Evolutionary conservation across 2,888 invertebrate species (phyloP).

Genomic region (Melanargia galathea): DNA sequence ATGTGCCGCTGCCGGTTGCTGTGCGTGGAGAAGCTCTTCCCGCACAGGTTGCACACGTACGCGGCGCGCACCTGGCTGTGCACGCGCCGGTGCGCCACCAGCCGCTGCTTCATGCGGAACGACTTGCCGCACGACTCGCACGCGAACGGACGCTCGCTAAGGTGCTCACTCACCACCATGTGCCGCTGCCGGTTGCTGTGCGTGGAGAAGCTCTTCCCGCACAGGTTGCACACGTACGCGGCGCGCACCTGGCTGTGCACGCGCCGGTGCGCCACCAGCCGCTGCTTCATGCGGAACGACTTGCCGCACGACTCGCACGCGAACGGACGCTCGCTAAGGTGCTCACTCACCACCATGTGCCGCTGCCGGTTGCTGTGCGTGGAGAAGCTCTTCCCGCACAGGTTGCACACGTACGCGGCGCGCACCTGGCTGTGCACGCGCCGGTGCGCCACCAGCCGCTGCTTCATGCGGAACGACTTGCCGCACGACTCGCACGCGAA

Average conservation of each 20-base stretch:
- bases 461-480: conserved; percentile 69
- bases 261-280: conserved; percentile 64
- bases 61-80: conserved; percentile 57
- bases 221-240: conserved; percentile 59
- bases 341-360: conserved; percentile 73
- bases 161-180: conserved; percentile 67
- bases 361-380: conserved; percentile 70
- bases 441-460: conserved; percentile 65
- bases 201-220: conserved; percentile 71
- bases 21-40: conserved; percentile 69
- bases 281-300: conserved; percentile 67
- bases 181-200: conserved; percentile 71
- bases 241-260: conserved; percentile 60
- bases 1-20: conserved; percentile 72
- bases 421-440: conserved; percentile 60
- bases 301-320: conserved; percentile 70
- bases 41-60: conserved; percentile 64
- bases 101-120: conserved; percentile 68
- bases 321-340: conserved; percentile 63
- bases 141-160: conserved; percentile 66
- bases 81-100: conserved; percentile 66
- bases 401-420: conserved; percentile 56
- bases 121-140: conserved; percentile 68
- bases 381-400: conserved; percentile 71
- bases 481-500: conserved; percentile 71